Evolutionary conservation across 2,113 vertebrate species (phyloP), one percentile per base, ranked within the genome.

Genomic region (Alaudala cheleensis): DNA sequence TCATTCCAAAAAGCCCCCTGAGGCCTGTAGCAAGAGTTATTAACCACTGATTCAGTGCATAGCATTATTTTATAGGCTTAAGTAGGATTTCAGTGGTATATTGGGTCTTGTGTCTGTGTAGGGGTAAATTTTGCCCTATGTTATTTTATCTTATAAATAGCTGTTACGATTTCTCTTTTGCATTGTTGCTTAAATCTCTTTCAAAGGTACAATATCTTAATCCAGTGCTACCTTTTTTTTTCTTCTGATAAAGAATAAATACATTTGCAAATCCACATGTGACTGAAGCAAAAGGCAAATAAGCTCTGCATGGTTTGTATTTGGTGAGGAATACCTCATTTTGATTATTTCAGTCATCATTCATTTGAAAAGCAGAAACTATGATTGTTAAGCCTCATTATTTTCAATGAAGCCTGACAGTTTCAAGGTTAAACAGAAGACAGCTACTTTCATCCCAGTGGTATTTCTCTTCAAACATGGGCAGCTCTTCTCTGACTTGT

Each of bases 381-480:
- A 92, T 87, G 93, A 95, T 97, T 95, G 96, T 90, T 97, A 96
- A 97, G 96, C 95, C 97, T 97, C 95, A 50, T 97, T 97, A 97
- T 96, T 97, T 97, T 95, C 96, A 97, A 95, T 96, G 96, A 96
- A 94, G 96, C 97, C 90, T 97, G 96, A 96, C 96, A 95, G 94
- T 95, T 96, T 92, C 96, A 96, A 95, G 92, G 95, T 97, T 95
- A 97, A 97, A 92, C 95, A 97, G 96, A 96, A 97, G 97, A 96
- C 96, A 97, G 95, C 93, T 96, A 97, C 96, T 97, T 97, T 97
- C 96, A 97, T 96, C 97, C 92, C 92, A 66, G 87, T 93, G 88
- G 92, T 93, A 86, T 96, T 97, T 95, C 81, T 97, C 89, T 96
- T 94, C 96, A 96, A 93, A 95, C 88, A 92, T 40, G 86, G 88